Conservation (phyloP, 1,140 invertebrate species). For the Metopolophium dirhodum region DNA sequence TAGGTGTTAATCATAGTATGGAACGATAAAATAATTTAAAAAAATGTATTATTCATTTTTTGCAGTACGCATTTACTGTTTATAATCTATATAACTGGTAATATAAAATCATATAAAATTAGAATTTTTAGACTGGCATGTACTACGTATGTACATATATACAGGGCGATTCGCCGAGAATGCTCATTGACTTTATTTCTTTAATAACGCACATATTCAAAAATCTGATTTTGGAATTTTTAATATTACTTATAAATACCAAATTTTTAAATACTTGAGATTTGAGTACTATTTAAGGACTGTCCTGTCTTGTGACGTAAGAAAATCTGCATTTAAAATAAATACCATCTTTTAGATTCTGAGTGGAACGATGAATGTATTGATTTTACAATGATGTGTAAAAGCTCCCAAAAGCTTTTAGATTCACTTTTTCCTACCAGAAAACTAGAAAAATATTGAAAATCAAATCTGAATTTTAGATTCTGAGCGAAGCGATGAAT, state of each 20-base stretch:
- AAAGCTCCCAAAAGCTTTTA: too few relatives aligned
- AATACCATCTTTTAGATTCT: too few relatives aligned
- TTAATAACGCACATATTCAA: neutral
- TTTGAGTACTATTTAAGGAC: neutral
- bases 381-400: too few relatives aligned
- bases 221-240: neutral
- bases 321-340: neutral
- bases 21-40: neutral
- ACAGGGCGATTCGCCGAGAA: neutral
- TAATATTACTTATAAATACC: neutral
- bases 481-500: too few relatives aligned
- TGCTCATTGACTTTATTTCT: neutral
- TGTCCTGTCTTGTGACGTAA: neutral
- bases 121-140: neutral
- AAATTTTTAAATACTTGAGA: too few relatives aligned
- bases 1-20: neutral
- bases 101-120: neutral
- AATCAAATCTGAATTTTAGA: too few relatives aligned
- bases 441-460: too few relatives aligned
- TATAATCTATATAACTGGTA: neutral
- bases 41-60: neutral
- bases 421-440: too few relatives aligned
- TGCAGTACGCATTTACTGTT: neutral
- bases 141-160: neutral
- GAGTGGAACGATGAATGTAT: too few relatives aligned